Base-by-base conservation (phyloP, 2,888 invertebrate species). In the Parapristionchus giblindavisi region DNA sequence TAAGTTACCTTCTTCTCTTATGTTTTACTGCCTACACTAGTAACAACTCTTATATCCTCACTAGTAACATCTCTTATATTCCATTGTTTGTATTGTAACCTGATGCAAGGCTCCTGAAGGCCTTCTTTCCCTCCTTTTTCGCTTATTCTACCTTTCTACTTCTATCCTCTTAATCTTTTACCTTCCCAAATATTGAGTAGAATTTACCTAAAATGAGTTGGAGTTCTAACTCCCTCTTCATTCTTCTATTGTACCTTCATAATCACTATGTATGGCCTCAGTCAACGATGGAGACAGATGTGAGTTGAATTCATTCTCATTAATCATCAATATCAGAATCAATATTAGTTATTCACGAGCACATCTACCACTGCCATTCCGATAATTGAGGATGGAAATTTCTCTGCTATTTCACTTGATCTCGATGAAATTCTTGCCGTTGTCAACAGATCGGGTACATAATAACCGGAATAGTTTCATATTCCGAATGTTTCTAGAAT, bases 61-160 rank as follows among this genome's bases (percentile, higher is more conserved):
- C n/a, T n/a, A n/a, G n/a, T n/a, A n/a, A n/a, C n/a, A n/a, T n/a
- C n/a, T n/a, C n/a, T n/a, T n/a, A n/a, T n/a, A n/a, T n/a, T n/a
- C n/a, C n/a, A n/a, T 24, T 43, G 36, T 65, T 65, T 65, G 43
- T 17, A 17, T 1, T 29, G 63, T 65, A 65, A 65, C 43, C 63
- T 43, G 43, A 65, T 3, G 29, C 14, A 2, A 43, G 43, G 43
- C 43, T 43, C 43, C 43, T 43, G 24, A 17, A 40, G 21, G 14
- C 63, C 63, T 65, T 36, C 29, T 43, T 65, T 21, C n/a, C 32
- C 36, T 24, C 27, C 63, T 14, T 17, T 8, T 65, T 65, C 36
- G 29, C 11, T 14, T 17, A 0, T 29, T 17, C 43, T 24, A 21
- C 21, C 21, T 43, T 38, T 27, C 5, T 5, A 40, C 29, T 43